These are phyloP conservation scores for Montipora sp. DNA, from an alignment of 64 coral and sea anemone species.

Conservation along the genomic window DNA sequence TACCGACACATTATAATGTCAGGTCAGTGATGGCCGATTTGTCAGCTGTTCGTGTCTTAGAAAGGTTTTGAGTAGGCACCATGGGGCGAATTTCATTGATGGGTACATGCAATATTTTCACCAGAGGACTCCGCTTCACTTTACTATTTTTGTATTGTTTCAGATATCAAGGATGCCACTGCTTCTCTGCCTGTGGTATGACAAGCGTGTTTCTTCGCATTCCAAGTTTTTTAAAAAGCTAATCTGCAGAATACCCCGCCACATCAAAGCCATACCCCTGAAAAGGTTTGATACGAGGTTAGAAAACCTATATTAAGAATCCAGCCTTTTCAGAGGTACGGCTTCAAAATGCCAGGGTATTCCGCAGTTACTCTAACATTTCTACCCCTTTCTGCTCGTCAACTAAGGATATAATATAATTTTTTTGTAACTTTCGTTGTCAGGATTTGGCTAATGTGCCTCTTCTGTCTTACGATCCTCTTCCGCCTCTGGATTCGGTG, in stretches of 20 bases:
- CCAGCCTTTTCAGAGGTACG: no score
- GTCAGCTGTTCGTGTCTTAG: not conserved
- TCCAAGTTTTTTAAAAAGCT: no score
- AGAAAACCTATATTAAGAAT: no score
- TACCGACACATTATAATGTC: slow-evolving; percentile 96
- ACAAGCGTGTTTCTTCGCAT: not conserved
- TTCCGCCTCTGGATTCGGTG: slow-evolving; percentile 87
- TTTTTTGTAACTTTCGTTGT: not conserved
- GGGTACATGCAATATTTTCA: no score
- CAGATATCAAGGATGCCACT: slow-evolving; percentile 69
- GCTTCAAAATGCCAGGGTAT: no score
- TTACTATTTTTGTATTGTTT: not conserved
- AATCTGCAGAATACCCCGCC: not conserved
- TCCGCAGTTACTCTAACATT: no score
- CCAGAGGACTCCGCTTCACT: no score
- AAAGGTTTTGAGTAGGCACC: not conserved
- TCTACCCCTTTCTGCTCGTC: no score
- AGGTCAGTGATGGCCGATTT: slow-evolving; percentile 29
- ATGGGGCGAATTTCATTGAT: no score
- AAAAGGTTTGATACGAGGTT: no score
- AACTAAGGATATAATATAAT: no score
- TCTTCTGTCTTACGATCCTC: slow-evolving; percentile 90
- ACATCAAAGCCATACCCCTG: no score
- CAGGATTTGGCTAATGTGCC: slow-evolving; percentile 86
- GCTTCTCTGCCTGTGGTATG: slow-evolving; percentile 66